Base-by-base conservation (phyloP, 1,140 invertebrate genomes). In the Laupala kohalensis region DNA sequence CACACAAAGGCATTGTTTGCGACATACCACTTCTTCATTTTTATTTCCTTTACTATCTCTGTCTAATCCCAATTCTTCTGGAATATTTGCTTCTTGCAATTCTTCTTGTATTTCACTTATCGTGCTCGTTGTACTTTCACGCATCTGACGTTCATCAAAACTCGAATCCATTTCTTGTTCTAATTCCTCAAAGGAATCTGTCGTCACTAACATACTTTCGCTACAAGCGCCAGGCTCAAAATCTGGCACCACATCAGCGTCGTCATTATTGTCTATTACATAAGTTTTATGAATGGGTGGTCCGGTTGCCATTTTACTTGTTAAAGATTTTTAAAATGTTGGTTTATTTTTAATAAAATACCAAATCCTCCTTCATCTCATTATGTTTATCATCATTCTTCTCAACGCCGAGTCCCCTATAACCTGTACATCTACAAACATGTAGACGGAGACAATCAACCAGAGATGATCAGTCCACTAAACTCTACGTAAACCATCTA, bases 141-240 rank as follows among this genome's bases (percentile, higher is more conserved):
- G 74, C 76, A 80, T 77, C 72, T 81, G 77, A 78, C 79, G 78
- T 70, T 88, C 85, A 75, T 86, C 81, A 69, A 88, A 82, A 76
- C 84, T 86, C 15, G 83, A 84, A 72, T 83, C 87, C 82, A 89
- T 86, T 75, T 87, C 85, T 15, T 86, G 84, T 63, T 87, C 87
- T 75, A 89, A 86, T 74, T 90, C 88, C 75, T 90, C 88, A 75
- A 87, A 89, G 25, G 85, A 87, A 76, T 89, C 87, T 6, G 86
- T 87, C 9, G 88, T 86, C 24, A 90, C 84, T 27, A 91, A 81
- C 79, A 90, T 86, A 70, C 85, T 87, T 76, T 89, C 88, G 13
- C 78, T 75, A 6, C 84, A 83, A 69, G 84, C 85, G 25, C 86
- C 86, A 37, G 84, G 84, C 74, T 84, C 83, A 71, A 83, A 81